Evolutionary conservation across 2,888 invertebrate species (phyloP).

Genomic region (Aphidoletes aphidimyza): DNA sequence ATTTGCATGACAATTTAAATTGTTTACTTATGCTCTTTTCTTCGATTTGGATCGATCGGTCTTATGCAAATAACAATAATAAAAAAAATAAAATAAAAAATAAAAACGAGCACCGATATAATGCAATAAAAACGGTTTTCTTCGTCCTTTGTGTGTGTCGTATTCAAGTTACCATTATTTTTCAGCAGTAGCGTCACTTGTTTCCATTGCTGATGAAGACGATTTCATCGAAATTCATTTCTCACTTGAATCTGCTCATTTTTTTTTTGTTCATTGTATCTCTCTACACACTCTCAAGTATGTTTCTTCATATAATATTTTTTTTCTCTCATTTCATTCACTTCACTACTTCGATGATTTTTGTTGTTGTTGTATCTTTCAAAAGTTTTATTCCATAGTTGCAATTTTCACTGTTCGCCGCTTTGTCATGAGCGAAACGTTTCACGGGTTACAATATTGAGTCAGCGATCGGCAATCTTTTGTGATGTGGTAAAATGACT

Average conservation of each 20-base stretch:
- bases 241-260: neutral
- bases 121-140: neutral
- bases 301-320: too few relatives aligned
- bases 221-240: neutral
- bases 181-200: neutral
- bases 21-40: conserved; percentile 55
- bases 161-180: neutral
- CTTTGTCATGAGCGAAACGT: neutral
- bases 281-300: too few relatives aligned
- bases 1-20: conserved; percentile 55
- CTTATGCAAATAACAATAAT: conserved; percentile 29
- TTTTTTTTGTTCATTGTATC: too few relatives aligned
- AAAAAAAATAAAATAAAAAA: neutral
- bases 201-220: conserved; percentile 27
- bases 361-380: neutral
- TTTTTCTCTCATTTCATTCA: too few relatives aligned
- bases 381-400: neutral
- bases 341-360: neutral
- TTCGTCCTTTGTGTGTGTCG: neutral
- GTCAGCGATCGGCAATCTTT: neutral
- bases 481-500: conserved; percentile 13
- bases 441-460: neutral
- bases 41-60: conserved; percentile 49
- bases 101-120: neutral
- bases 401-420: neutral